Evolutionary conservation across 2,888 invertebrate species (phyloP).

Genomic region (Cheilosia impressa): DNA sequence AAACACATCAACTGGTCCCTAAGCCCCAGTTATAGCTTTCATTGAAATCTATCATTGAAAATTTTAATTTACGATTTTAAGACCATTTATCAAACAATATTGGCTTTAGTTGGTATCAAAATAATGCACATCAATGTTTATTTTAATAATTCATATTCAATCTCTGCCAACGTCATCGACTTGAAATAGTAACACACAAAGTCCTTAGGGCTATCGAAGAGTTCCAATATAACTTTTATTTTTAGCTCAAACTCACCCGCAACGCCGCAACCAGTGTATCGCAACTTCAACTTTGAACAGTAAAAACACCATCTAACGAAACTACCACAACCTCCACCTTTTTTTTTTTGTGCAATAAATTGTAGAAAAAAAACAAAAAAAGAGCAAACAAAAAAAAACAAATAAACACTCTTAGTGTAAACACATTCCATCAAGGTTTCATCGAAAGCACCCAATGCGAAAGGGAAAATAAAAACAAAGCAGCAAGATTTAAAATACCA

Average conservation of each 20-base stretch:
- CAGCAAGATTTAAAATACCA: constrained; percentile 38
- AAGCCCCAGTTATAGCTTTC: no score
- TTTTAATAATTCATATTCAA: neutral
- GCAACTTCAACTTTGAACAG: constrained; percentile 27
- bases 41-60: no score
- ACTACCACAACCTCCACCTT: constrained; percentile 5
- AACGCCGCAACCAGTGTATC: constrained; percentile 24
- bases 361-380: neutral
- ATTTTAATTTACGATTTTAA: no score
- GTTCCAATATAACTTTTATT: constrained; percentile 23
- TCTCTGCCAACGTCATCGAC: neutral
- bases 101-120: no score
- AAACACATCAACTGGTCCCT: no score
- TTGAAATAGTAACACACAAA: constrained; percentile 3
- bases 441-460: constrained; percentile 22
- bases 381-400: constrained; percentile 24
- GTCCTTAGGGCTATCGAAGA: constrained; percentile 18
- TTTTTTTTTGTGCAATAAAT: constrained; percentile 15
- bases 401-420: constrained; percentile 52
- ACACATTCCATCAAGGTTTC: constrained; percentile 46
- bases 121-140: no score
- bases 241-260: constrained; percentile 19
- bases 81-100: no score
- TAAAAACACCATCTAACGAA: constrained; percentile 11
- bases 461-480: constrained; percentile 30